Conservation (phyloP, 2,797 vertebrate genomes). For the Odontamblyopus rebecca region DNA sequence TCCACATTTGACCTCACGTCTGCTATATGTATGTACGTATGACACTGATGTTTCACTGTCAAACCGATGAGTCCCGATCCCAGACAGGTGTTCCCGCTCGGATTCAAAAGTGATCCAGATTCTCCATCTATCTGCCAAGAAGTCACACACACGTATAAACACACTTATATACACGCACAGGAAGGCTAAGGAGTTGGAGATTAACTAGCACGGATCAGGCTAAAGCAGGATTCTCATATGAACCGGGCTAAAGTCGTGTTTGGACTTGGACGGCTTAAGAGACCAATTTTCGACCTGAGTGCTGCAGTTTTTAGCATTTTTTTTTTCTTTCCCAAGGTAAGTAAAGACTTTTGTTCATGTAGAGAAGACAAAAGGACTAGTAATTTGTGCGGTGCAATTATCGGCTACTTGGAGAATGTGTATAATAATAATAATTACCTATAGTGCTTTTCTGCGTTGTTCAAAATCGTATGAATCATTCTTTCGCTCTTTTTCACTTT, state of each 20-base stretch:
- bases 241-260: conserved; percentile 36
- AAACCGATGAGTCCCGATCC: conserved; percentile 18
- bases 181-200: conserved; percentile 31
- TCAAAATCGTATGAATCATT: not conserved
- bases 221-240: conserved; percentile 48
- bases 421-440: not conserved
- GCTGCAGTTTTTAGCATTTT: conserved; percentile 8
- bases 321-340: conserved; percentile 7
- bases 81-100: conserved; percentile 38
- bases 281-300: conserved; percentile 28
- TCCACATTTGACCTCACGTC: conserved; percentile 7
- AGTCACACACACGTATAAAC: conserved; percentile 25
- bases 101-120: conserved; percentile 42
- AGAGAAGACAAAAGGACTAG: not conserved
- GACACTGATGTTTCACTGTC: conserved; percentile 24
- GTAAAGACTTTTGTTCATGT: conserved; percentile 10
- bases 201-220: conserved; percentile 18
- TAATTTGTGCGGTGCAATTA: not conserved
- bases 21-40: not conserved
- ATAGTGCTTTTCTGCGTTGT: not conserved
- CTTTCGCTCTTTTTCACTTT: not conserved
- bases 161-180: not conserved
- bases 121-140: conserved; percentile 44
- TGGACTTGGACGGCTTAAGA: conserved; percentile 28
- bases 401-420: not conserved